Evolutionary conservation across 2,888 invertebrate species (phyloP), one percentile per base, ranked within the genome.

Genomic region (Caenorhabditis uteleia): DNA sequence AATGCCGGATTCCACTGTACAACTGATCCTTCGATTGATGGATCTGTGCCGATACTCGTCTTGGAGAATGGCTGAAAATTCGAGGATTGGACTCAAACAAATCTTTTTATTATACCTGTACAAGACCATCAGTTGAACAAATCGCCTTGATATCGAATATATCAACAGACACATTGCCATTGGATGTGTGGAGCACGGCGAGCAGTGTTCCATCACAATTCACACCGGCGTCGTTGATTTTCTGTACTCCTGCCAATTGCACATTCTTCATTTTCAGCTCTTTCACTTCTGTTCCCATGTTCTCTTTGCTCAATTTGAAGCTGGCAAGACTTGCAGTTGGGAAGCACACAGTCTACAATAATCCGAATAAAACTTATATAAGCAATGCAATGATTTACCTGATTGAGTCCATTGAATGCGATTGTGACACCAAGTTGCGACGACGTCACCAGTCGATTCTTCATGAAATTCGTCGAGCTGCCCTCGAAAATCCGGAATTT

Each of bases 1-100:
- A 70, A 54, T 7, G 68, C 68, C 0, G 78, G 78, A 57, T 78
- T 78, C 78, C 78, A 78, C 26, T 72, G 67, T 14, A 78, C 21
- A 40, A 51, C 61, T 3, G 53, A 54, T 21, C 74, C 67, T n/a
- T 49, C 51, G 12, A 68, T 61, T 3, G 26, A 25, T 4, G 31
- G 29, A 14, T 74, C 67, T 3, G 54, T 45, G 14, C 70, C 65
- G 10, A 77, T 40, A 10, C 73, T 56, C 7, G 73, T 69, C 10
- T 50, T 53, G 14, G 51, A 46, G 0, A 58, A 14, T 4, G 58
- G 27, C n/a, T 54, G 42, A 44, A 54, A 42, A 8, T 14, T 42
- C 2, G 20, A 14, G 61, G 12, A 14, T 12, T 44, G 31, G n/a
- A n/a, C n/a, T n/a, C n/a, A n/a, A n/a, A n/a, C n/a, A n/a, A n/a